Evolutionary conservation across 2,797 vertebrate genomes (phyloP), one percentile per base, ranked within the genome.

Genomic region (Neopelma chrysocephalum): DNA sequence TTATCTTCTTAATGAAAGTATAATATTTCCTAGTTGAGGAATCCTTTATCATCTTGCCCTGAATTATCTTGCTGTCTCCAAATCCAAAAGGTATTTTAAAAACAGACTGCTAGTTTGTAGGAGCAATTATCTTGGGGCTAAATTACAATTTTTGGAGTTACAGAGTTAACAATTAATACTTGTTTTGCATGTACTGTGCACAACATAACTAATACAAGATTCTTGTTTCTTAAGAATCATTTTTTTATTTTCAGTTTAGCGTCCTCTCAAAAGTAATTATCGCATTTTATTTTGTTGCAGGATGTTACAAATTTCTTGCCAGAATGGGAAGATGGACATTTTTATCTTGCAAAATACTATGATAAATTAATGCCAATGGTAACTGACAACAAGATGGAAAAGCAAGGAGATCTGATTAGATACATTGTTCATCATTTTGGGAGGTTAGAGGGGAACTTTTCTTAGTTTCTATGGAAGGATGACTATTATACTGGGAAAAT

Each of bases 241-340:
- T 29, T 42, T 40, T 70, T 73, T 25, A 29, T 86, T 95, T 82
- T 78, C 17, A 70, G 26, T 51, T 22, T 57, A 40, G n/a, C 26
- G 36, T 81, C 9, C 8, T 86, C 25, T 71, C 31, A 81, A 21
- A 87, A 64, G 13, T 79, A 70, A 85, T 31, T 70, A 3, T 70
- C 26, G 51, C 45, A 40, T 84, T 89, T 47, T 86, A 45, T 86
- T 87, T 90, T 89, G 66, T 94, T 97, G 43, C 61, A 99, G 99
- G 99, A 99, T 95, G 99, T 99, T 73, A 99, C 99, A 2, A 87
- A 95, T 90, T 98, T 99, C 62, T 98, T 99, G 73, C 99, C 99
- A n/a, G 99, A 99, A 95, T 99, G 99, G 99, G 99, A 99, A 83
- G 99, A 99, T 96, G 99, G 99, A 18, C 99, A 99, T 97, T 99